phyloP scores from a whole-genome alignment of 2,113 vertebrate species.

The Oxyura jamaicensis region DNA sequence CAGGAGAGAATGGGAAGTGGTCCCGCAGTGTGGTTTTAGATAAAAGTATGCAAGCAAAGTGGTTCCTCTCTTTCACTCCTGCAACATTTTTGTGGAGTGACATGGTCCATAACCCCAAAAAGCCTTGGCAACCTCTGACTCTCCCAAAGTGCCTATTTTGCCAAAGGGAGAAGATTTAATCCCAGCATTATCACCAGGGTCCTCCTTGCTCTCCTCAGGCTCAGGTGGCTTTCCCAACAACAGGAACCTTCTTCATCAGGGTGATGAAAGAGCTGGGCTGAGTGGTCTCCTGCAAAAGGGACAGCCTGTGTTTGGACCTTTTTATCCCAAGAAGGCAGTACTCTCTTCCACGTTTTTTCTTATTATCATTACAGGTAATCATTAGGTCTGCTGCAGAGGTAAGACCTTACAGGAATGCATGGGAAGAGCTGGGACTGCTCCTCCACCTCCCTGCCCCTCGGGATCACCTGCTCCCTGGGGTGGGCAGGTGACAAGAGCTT shows the following conservation, averaged over 20 bases:
- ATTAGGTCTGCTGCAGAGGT: not conserved
- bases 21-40: not conserved
- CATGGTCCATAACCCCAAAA: not conserved
- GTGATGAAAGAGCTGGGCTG: not conserved
- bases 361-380: not conserved
- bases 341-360: not conserved
- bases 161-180: not conserved
- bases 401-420: not conserved
- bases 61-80: not conserved
- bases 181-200: not conserved
- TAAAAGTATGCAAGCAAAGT: not conserved
- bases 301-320: not conserved
- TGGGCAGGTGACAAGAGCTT: not conserved
- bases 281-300: not conserved
- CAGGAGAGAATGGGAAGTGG: not conserved
- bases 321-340: not conserved
- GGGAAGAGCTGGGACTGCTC: not conserved
- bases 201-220: not conserved
- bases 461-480: accelerated
- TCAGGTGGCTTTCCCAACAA: accelerated
- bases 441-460: accelerated
- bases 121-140: not conserved
- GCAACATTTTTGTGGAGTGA: not conserved
- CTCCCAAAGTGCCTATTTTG: not conserved
- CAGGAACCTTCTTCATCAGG: not conserved